Base-by-base conservation (phyloP, 2,113 vertebrate species). In the Bubo blakistoni region DNA sequence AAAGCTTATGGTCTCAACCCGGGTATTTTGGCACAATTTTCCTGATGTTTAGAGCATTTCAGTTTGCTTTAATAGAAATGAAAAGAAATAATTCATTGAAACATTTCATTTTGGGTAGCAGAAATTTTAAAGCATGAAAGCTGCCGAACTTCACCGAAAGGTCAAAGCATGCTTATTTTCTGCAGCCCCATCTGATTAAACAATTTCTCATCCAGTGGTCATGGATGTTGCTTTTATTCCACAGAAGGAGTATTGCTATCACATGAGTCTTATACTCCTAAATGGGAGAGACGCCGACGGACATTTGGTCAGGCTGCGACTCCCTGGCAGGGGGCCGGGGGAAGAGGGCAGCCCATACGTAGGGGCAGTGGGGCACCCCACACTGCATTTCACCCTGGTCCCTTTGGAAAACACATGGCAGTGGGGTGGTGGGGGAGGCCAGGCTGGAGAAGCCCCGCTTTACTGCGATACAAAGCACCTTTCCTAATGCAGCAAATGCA, bases 361-460 rank as follows among this genome's bases (percentile, higher is more conserved):
- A 15, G 66, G 40, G 18, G 16, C 47, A 65, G 10, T 44, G 40
- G n/a, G 46, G 34, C 20, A 71, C 44, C 25, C 26, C 38, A 55
- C n/a, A n/a, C 7, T 3, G 2, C 0, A 2, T 38, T 52, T 81
- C 10, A 1, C 14, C 29, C 54, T 7, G 0, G 16, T 15, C 30
- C 63, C 70, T 67, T n/a, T 73, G 19, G 69, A 49, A 93, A 73
- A 30, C 29, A 36, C 3, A 2, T 4, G 3, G 52, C 83, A 88
- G 26, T 22, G 17, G 58, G 42, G 19, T 58, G 32, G 21, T 27
- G 11, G 26, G 30, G 42, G 66, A 79, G 42, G 10, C 67, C 4
- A 5, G 17, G 32, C 25, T 72, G 49, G 34, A 81, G 57, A 82
- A 69, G 20, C 44, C n/a, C 7, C 3, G 0, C 42, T 88, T 71